Conservation (phyloP, 1,140 invertebrate genomes). For the Musca domestica region DNA sequence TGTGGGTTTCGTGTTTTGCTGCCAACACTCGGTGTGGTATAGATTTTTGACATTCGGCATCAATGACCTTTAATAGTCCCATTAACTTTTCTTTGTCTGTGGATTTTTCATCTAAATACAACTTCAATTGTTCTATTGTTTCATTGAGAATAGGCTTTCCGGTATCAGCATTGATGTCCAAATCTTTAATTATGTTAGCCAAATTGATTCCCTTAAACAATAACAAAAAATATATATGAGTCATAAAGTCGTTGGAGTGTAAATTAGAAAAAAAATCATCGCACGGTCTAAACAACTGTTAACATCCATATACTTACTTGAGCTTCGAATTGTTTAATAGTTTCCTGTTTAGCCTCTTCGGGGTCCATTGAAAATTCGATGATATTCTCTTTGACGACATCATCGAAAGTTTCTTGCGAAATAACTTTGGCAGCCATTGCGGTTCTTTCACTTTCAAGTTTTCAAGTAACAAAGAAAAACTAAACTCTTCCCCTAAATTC, state of each 20-base stretch:
- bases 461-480: slow-evolving; percentile 3
- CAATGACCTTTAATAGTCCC: slow-evolving; percentile 35
- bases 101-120: slow-evolving; percentile 36
- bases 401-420: slow-evolving; percentile 82
- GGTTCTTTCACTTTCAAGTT: neutral
- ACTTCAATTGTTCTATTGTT: slow-evolving; percentile 50
- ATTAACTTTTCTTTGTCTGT: slow-evolving; percentile 31
- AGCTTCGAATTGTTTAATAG: slow-evolving; percentile 79
- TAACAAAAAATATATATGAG: neutral
- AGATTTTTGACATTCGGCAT: slow-evolving; percentile 44
- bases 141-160: slow-evolving; percentile 54
- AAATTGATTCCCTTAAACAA: slow-evolving; percentile 73
- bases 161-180: slow-evolving; percentile 56
- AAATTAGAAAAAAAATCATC: too few relatives aligned
- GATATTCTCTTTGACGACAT: slow-evolving; percentile 83
- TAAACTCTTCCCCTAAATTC: neutral
- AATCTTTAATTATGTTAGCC: slow-evolving; percentile 75
- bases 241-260: too few relatives aligned
- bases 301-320: slow-evolving; percentile 62
- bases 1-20: slow-evolving; percentile 70
- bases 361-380: slow-evolving; percentile 76
- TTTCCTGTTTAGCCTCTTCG: slow-evolving; percentile 78
- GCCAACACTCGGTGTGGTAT: slow-evolving; percentile 68
- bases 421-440: slow-evolving; percentile 69
- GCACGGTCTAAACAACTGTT: too few relatives aligned